phyloP scores from a whole-genome alignment of 2,797 vertebrate genomes.

The Botia kubotai region DNA sequence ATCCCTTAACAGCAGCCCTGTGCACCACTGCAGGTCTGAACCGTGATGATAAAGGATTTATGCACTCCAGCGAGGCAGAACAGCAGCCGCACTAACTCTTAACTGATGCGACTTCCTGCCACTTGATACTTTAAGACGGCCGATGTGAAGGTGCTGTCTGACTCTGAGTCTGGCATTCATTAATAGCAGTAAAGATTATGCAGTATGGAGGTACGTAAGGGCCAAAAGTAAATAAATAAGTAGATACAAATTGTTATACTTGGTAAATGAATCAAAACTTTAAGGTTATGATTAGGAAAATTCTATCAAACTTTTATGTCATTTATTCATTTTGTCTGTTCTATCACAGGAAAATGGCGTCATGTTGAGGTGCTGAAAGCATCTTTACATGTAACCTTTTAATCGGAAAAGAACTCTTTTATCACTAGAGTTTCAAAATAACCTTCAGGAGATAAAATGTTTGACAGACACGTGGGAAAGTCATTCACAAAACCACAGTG shows the following conservation, averaged over 20 bases:
- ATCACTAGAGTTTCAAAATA: background rate
- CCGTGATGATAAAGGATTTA: slow-evolving; percentile 54
- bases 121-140: slow-evolving; percentile 50
- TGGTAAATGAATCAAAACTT: no score
- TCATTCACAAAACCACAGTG: background rate
- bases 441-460: background rate
- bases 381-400: no score
- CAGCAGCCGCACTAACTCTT: slow-evolving; percentile 59
- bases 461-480: background rate
- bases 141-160: slow-evolving; percentile 27
- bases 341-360: no score
- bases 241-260: background rate
- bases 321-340: no score
- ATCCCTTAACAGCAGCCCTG: slow-evolving; percentile 44
- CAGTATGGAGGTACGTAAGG: background rate
- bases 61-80: slow-evolving; percentile 65
- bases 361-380: no score
- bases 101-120: slow-evolving; percentile 47
- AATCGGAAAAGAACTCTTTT: no score
- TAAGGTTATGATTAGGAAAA: no score
- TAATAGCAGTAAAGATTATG: background rate
- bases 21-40: slow-evolving; percentile 49
- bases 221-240: background rate
- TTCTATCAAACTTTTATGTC: no score
- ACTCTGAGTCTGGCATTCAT: background rate